Evolutionary conservation across 2,113 vertebrate species (phyloP).

Genomic region (Xenopus laevis): DNA sequence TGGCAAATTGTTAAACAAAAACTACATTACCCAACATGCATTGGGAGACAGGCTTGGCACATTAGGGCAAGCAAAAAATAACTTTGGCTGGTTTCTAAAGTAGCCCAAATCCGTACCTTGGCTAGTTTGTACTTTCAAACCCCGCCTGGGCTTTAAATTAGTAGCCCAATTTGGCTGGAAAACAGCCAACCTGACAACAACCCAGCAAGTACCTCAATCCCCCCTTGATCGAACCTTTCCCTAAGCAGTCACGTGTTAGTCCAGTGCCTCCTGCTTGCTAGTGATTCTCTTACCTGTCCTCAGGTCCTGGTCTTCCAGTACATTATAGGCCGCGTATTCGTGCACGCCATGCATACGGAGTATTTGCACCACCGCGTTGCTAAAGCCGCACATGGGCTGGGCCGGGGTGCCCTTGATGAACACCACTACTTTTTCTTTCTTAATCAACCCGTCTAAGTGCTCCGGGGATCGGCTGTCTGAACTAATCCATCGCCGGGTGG

Average conservation of each 20-base stretch:
- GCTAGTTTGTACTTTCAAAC: no score
- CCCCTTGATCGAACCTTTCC: neutral
- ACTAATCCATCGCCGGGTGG: constrained; percentile 22
- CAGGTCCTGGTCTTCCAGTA: constrained; percentile 86
- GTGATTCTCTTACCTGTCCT: constrained; percentile 77
- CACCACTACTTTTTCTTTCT: constrained; percentile 90
- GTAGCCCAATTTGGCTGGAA: no score
- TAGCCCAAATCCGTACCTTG: no score
- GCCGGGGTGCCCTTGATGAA: constrained; percentile 92
- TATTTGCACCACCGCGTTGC: constrained; percentile 97
- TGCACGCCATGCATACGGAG: constrained; percentile 90
- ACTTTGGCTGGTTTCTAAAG: no score
- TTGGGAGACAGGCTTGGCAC: no score
- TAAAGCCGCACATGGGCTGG: constrained; percentile 93
- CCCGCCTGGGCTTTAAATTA: no score
- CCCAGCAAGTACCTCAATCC: no score
- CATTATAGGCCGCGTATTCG: constrained; percentile 84
- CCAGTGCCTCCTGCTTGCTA: neutral
- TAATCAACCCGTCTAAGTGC: constrained; percentile 78
- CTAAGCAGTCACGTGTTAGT: neutral
- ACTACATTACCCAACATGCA: no score
- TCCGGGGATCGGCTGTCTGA: constrained; percentile 42
- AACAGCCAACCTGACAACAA: no score
- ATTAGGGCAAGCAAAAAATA: no score
- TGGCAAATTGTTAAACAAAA: no score